Evolutionary conservation across 2,888 invertebrate species (phyloP).

Genomic region (Cheilosia vulpina): DNA sequence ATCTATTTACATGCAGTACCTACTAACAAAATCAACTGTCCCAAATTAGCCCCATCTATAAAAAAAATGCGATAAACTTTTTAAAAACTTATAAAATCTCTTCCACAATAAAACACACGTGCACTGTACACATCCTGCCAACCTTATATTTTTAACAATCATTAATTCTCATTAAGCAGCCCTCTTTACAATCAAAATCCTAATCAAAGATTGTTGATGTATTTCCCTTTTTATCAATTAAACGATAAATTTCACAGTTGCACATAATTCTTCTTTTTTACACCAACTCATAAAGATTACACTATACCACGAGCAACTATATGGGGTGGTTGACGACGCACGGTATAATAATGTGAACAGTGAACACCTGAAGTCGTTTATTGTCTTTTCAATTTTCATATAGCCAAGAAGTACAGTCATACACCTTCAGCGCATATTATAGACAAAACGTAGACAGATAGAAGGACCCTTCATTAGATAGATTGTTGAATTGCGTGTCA

Average conservation of each 20-base stretch:
- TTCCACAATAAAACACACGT: slow-evolving; percentile 22
- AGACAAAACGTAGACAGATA: slow-evolving; percentile 10
- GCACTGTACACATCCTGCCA: slow-evolving; percentile 40
- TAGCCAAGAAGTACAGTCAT: slow-evolving; percentile 68
- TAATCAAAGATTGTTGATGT: slow-evolving; percentile 51
- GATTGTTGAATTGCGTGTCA: slow-evolving; percentile 74
- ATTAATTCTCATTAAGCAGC: slow-evolving; percentile 65
- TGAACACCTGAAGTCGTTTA: slow-evolving; percentile 75
- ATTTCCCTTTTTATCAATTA: slow-evolving; percentile 66
- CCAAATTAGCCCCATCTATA: too few relatives aligned
- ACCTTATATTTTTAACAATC: slow-evolving; percentile 20
- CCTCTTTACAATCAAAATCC: slow-evolving; percentile 44
- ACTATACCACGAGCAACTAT: background rate
- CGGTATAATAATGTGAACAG: slow-evolving; percentile 18
- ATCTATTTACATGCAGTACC: too few relatives aligned
- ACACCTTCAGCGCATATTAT: slow-evolving; percentile 3
- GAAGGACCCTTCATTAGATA: slow-evolving; percentile 70
- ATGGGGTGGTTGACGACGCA: slow-evolving; percentile 56
- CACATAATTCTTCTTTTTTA: slow-evolving; percentile 73
- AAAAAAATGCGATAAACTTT: background rate
- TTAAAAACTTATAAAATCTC: background rate
- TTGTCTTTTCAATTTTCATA: slow-evolving; percentile 51
- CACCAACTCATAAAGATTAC: slow-evolving; percentile 67
- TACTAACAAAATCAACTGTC: too few relatives aligned
- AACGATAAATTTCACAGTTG: slow-evolving; percentile 75